Evolutionary conservation across 2,888 invertebrate genomes (phyloP), one percentile per base, ranked within the genome.

Genomic region (Philereme vetulata): DNA sequence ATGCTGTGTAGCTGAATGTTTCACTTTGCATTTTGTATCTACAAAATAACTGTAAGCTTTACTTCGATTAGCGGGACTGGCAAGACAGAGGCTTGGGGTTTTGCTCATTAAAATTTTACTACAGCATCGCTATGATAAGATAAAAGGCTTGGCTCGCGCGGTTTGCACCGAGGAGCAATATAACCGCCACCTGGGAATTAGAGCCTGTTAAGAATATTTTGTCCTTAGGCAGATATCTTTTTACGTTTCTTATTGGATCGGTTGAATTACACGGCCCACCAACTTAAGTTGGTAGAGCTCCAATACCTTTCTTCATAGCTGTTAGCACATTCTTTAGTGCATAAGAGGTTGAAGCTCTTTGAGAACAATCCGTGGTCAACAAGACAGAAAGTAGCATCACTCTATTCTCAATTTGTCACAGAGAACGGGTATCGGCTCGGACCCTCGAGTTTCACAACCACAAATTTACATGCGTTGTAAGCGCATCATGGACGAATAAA

Each of bases 51-150:
- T 72, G 83, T 81, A 77, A 78, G 77, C 73, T 76, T 78, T 71
- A 67, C 77, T 74, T 77, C 82, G 81, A 83, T 84, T 82, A 85
- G 81, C 84, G 80, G 83, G 75, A 84, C 76, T 68, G 66, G 68
- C 75, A 70, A 64, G 69, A 67, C 64, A 65, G 72, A 61, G 72
- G 62, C 72, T 72, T 69, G 75, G 75, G 74, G 66, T 64, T 68
- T 67, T 72, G 75, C 83, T 88, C 83, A 87, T 88, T 87, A 88
- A 86, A 86, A 82, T 84, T 83, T 84, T 82, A 84, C 81, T 77
- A 75, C 80, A 76, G 72, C 74, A 76, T 76, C 75, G 70, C 72
- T 70, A 68, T 78, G 82, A 85, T 82, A 84, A 81, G 78, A 81
- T 80, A 78, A 77, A 76, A 70, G 66, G 68, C 67, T 65, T 67